Base-by-base conservation (phyloP, 1,140 invertebrate species). In the Grapholita molesta region DNA sequence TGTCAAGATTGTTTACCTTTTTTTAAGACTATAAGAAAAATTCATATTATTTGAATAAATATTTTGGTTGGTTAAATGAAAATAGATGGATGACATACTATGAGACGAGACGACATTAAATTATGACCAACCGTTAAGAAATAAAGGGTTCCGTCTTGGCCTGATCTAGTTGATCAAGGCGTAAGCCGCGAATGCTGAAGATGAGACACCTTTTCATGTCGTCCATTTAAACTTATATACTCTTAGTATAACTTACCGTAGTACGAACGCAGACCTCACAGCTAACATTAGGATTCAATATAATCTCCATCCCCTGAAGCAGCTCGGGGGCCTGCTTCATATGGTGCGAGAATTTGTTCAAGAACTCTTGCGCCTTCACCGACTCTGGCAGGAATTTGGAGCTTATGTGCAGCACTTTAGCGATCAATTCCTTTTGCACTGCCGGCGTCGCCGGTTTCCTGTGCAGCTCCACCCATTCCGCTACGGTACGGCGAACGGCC, bases 241-340 rank as follows among this genome's bases (percentile, higher is more conserved):
- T n/a, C n/a, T n/a, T n/a, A n/a, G n/a, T n/a, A n/a, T n/a, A 65
- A 93, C 92, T 92, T 75, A 94, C 94, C 52, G 95, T 96, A 0
- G 95, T 96, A 70, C 97, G 96, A 2, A 97, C 96, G 83, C 97
- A 98, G 72, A 97, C 97, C 83, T 97, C 96, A 85, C 97, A 99
- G 66, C 96, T 96, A 30, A 98, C 97, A 78, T 96, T 96, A 0
- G 96, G 95, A 76, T 96, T 95, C 2, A 98, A 94, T 61, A 99
- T 96, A 0, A 94, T 96, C 85, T 98, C 97, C 94, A 99, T 96
- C 25, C 95, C 95, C 77, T 95, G 94, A 68, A 98, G 83, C n/a
- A 99, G 85, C n/a, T 93, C 89, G 0, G 93, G 83, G 82, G 99
- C 97, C 76, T 95, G 95, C 68, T 95, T 94, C 89, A 99, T 93